A percentile compares a stretch with the other conserved stretches of the same genome.
These are phyloP conservation scores for Choristoneura rosaceana DNA, from an alignment of 2,888 invertebrate species.

Conservation along the genomic window DNA sequence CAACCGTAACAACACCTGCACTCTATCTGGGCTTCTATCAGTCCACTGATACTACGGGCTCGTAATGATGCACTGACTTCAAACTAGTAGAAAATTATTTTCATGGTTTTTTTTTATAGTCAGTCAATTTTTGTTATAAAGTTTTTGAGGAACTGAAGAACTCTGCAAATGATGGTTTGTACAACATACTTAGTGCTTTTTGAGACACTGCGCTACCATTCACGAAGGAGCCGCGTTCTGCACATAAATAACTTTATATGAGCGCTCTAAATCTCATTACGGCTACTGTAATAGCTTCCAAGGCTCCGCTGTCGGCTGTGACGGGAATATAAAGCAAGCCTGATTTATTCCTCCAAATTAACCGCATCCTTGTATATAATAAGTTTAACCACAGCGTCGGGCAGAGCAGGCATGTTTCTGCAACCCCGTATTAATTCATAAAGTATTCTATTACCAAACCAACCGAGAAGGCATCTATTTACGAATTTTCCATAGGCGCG, in stretches of 20 bases:
- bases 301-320: constrained; percentile 77
- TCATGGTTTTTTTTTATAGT: too few relatives aligned
- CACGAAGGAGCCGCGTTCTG: constrained; percentile 63
- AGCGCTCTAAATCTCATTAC: constrained; percentile 83
- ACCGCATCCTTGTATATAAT: constrained; percentile 62
- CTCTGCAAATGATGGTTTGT: constrained; percentile 36
- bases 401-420: constrained; percentile 44
- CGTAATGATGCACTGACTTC: too few relatives aligned
- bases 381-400: constrained; percentile 50
- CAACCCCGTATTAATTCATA: constrained; percentile 41
- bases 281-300: constrained; percentile 79
- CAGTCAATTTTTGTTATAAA: too few relatives aligned
- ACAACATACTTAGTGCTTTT: constrained; percentile 44
- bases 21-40: too few relatives aligned
- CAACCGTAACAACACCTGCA: too few relatives aligned
- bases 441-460: constrained; percentile 40
- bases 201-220: constrained; percentile 50
- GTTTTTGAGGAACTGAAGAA: constrained; percentile 16
- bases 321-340: constrained; percentile 79
- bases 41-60: too few relatives aligned
- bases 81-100: too few relatives aligned
- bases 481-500: constrained; percentile 59
- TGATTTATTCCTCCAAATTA: constrained; percentile 77
- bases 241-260: constrained; percentile 83
- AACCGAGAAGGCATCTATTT: constrained; percentile 51